Base-by-base conservation (phyloP, 2,113 vertebrate species). In the Motacilla alba region DNA sequence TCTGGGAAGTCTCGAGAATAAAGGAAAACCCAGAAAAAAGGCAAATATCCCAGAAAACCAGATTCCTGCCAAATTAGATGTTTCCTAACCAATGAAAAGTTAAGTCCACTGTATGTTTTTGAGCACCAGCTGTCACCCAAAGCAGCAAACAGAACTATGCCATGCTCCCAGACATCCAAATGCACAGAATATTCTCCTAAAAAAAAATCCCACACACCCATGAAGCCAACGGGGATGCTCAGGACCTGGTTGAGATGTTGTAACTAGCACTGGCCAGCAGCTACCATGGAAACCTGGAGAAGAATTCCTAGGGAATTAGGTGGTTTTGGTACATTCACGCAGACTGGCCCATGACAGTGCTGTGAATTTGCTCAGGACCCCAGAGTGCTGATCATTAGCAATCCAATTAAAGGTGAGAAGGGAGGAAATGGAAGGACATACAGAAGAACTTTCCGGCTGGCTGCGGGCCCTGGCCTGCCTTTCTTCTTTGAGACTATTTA, bases 401-500 rank as follows among this genome's bases (percentile, higher is more conserved):
- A 27, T 4, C 6, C 52, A 23, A 27, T 0, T 3, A 41, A 35
- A 9, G 3, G 49, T 10, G 39, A 23, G 27, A 23, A 11, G 22
- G 41, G 26, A 70, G 56, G 56, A n/a, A 87, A 72, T 2, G 11
- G 43, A 55, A 56, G 76, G 5, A 97, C 96, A 0, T 94, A 98
- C 97, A 0, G 94, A 26, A 31, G 94, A 84, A 26, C n/a, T 31
- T 1, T 63, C 39, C 0, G 87, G 33, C 37, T 85, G 85, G 22
- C 94, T 69, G 33, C 97, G 94, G 23, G 83, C 95, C 55, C 97
- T 95, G 14, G 97, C 82, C 96, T 97, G 98, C 53, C 97, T 98
- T 87, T 99, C 98, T 56, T 96, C 97, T 52, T 97, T 97, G 41
- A 99, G 98, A 7, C 98, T 83, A 12, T 85, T 93, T 11, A 99